Evolutionary conservation across 2,797 vertebrate genomes (phyloP).

Genomic region (Pygocentrus nattereri): DNA sequence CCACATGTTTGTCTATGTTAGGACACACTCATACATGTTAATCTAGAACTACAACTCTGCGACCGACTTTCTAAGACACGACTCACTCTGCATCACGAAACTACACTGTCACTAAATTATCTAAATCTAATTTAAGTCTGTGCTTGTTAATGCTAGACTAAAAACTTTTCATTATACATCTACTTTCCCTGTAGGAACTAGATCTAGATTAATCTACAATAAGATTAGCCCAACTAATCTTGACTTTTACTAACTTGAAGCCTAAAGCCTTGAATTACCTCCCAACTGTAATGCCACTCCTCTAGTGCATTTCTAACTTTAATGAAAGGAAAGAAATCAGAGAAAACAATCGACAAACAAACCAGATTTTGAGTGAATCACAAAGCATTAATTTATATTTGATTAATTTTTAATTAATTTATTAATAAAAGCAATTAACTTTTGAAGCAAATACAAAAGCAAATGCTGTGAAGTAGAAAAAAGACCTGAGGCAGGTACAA

Average conservation of each 20-base stretch:
- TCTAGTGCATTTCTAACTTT: slow-evolving; percentile 42
- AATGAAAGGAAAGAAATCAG: slow-evolving; percentile 41
- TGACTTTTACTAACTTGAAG: neutral
- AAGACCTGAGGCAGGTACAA: neutral
- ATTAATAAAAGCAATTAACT: too few relatives aligned
- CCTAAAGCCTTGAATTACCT: slow-evolving; percentile 52
- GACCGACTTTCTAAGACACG: neutral
- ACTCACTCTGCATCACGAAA: neutral
- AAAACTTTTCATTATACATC: neutral
- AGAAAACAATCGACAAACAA: slow-evolving; percentile 15
- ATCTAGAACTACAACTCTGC: slow-evolving; percentile 7
- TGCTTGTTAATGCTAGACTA: neutral
- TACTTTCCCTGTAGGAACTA: neutral
- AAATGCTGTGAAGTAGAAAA: neutral
- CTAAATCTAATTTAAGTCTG: neutral
- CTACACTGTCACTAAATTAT: neutral
- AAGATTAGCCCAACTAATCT: neutral
- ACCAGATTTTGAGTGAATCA: neutral
- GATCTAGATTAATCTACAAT: neutral
- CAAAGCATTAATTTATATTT: too few relatives aligned
- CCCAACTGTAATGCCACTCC: slow-evolving; percentile 30
- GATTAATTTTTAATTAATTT: too few relatives aligned
- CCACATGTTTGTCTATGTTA: neutral
- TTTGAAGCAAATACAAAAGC: neutral
- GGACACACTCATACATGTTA: slow-evolving; percentile 2